Evolutionary conservation across 30 jellyfish, hydroid and myxozoan genomes (phyloP).

Genomic region (Chrysaora quinquecirrha): DNA sequence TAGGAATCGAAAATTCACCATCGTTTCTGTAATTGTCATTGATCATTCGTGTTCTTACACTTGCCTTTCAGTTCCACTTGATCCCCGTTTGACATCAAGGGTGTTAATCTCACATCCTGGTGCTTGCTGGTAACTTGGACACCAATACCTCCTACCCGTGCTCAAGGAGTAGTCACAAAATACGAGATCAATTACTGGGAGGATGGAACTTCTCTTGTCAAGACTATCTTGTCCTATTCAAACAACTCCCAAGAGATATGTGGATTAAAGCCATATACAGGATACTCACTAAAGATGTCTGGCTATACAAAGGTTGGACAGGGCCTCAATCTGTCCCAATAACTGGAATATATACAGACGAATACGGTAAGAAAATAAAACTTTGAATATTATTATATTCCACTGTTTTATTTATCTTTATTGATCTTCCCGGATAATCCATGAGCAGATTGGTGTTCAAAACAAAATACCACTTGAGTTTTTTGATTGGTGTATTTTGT

Average conservation of each 20-base stretch:
- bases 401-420: background rate
- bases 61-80: conserved; percentile 47
- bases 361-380: conserved; percentile 35
- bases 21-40: too few relatives aligned
- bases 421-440: too few relatives aligned
- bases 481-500: too few relatives aligned
- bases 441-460: too few relatives aligned
- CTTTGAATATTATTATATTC: too few relatives aligned
- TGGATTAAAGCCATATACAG: conserved; percentile 50
- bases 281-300: conserved; percentile 8
- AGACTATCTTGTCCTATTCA: background rate
- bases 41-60: too few relatives aligned
- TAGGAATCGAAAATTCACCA: too few relatives aligned
- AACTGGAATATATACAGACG: conserved; percentile 28
- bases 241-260: conserved; percentile 7
- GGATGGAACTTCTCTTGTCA: background rate
- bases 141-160: conserved; percentile 24
- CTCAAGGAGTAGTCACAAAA: conserved; percentile 43
- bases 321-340: conserved; percentile 13
- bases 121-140: conserved; percentile 49
- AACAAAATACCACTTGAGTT: too few relatives aligned
- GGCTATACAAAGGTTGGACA: conserved; percentile 54
- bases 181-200: conserved; percentile 24
- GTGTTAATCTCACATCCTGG: background rate
- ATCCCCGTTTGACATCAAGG: conserved; percentile 33